Percentiles rank a stretch among this genome's conserved stretches.
These are phyloP conservation scores for Drosophila flavopinicola DNA, from an alignment of 2,888 invertebrate species.

Conservation along the genomic window DNA sequence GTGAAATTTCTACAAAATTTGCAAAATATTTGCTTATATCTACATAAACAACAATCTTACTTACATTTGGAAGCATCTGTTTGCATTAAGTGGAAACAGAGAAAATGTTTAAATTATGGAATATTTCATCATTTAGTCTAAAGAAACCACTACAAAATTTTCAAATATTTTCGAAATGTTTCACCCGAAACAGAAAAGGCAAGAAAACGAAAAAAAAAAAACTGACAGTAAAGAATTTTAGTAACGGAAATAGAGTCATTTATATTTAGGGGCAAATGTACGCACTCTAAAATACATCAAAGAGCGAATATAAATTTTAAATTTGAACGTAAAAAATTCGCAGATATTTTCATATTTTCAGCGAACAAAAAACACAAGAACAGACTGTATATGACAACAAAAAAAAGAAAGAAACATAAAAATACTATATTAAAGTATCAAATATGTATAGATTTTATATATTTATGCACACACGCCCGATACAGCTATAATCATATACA, in stretches of 20 bases:
- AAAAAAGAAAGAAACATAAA: background rate
- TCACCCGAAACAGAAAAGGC: background rate
- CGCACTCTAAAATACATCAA: slow-evolving; percentile 43
- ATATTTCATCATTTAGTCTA: slow-evolving; percentile 17
- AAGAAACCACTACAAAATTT: slow-evolving; percentile 4
- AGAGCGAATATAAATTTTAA: slow-evolving; percentile 34
- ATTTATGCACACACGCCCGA: slow-evolving; percentile 21
- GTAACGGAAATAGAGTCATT: slow-evolving; percentile 44
- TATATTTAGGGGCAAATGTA: slow-evolving; percentile 23
- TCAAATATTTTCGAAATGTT: background rate
- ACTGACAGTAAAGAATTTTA: slow-evolving; percentile 23
- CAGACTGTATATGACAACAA: slow-evolving; percentile 25
- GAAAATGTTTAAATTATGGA: slow-evolving; percentile 51
- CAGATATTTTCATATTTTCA: slow-evolving; percentile 3
- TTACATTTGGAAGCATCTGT: slow-evolving; percentile 84
- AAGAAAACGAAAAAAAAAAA: slow-evolving; percentile 3
- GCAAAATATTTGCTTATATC: slow-evolving; percentile 21
- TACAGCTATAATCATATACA: slow-evolving; percentile 53
- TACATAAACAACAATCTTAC: slow-evolving; percentile 62
- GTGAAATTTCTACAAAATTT: slow-evolving; percentile 12
- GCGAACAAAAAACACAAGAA: slow-evolving; percentile 13
- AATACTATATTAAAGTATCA: slow-evolving; percentile 16
- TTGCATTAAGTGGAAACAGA: slow-evolving; percentile 77
- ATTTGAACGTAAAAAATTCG: slow-evolving; percentile 12
- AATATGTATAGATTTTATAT: slow-evolving; percentile 13